Conservation (phyloP, 2,797 vertebrate species). For the Helicolenus hilgendorfi region DNA sequence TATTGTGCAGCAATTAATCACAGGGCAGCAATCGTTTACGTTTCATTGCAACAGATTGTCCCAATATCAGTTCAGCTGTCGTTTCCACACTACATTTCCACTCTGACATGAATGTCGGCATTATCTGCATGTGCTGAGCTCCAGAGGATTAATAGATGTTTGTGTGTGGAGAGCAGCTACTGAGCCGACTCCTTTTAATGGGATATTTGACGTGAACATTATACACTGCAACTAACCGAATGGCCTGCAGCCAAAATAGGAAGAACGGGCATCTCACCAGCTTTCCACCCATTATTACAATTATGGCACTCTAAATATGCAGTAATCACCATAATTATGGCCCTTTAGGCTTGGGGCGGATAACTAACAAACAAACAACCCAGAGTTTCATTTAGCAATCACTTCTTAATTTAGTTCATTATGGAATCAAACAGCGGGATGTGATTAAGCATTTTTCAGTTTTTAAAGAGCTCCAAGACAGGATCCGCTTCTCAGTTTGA, state of each 20-base stretch:
- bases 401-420: slow-evolving; percentile 60
- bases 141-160: background rate
- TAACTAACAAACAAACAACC: slow-evolving; percentile 63
- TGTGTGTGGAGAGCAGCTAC: background rate
- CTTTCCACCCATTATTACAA: slow-evolving; percentile 62
- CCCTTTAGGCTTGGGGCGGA: slow-evolving; percentile 25
- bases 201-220: background rate
- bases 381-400: slow-evolving; percentile 49
- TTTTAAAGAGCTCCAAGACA: background rate
- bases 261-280: slow-evolving; percentile 31
- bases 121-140: background rate
- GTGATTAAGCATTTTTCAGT: slow-evolving; percentile 15
- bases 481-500: background rate
- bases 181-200: slow-evolving; percentile 8
- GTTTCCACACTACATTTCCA: background rate
- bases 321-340: slow-evolving; percentile 67
- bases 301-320: slow-evolving; percentile 63
- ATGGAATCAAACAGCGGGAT: slow-evolving; percentile 46
- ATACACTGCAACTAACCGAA: slow-evolving; percentile 14
- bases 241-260: slow-evolving; percentile 22
- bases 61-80: background rate
- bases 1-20: background rate
- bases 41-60: background rate
- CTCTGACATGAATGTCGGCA: background rate
- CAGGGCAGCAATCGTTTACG: background rate